A percentile compares a stretch with the other conserved stretches of the same genome.
These are phyloP conservation scores for Aplysina aerophoba DNA, from an alignment of 37 sponge, comb jelly and placozoan genomes.

Conservation along the genomic window DNA sequence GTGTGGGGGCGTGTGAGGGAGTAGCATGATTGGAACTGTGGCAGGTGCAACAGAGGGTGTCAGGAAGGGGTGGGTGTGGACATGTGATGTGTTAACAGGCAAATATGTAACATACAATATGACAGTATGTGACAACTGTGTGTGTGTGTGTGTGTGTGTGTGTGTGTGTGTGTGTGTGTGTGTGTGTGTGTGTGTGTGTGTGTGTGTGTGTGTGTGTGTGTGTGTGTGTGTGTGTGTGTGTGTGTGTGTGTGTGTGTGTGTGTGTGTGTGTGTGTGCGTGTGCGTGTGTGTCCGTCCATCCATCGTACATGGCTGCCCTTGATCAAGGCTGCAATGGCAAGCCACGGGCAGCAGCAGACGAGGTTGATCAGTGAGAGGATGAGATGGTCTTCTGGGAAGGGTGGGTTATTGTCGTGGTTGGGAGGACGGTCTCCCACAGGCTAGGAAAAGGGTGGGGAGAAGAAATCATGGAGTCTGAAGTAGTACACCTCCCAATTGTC, in stretches of 20 bases:
- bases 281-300: too few species aligned
- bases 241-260: too few species aligned
- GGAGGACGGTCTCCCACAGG: not conserved
- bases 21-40: too few species aligned
- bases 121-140: too few species aligned
- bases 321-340: not conserved
- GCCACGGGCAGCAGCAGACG: slow-evolving; percentile 13
- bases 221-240: too few species aligned
- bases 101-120: not conserved
- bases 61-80: not conserved
- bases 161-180: too few species aligned
- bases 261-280: too few species aligned
- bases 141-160: too few species aligned
- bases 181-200: too few species aligned
- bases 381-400: slow-evolving; percentile 10
- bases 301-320: slow-evolving; percentile 13
- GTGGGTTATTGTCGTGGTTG: not conserved
- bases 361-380: slow-evolving; percentile 5
- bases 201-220: too few species aligned
- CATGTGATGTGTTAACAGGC: not conserved
- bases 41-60: not conserved
- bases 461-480: not conserved
- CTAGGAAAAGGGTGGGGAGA: not conserved
- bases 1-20: too few species aligned
- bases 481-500: too few species aligned